phyloP scores from a whole-genome alignment of 2,888 invertebrate species.

The Tholera decimalis region DNA sequence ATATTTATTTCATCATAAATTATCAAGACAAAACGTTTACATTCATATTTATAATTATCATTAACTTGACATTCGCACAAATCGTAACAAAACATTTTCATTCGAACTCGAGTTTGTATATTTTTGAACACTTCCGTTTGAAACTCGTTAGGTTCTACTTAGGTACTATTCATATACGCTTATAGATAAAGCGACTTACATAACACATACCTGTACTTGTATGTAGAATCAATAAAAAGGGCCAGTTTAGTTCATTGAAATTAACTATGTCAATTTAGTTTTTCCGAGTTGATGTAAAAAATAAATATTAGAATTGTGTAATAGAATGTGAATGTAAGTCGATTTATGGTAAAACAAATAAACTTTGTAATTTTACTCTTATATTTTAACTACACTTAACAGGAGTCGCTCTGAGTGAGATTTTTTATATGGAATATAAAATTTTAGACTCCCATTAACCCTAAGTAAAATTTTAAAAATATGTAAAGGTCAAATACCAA shows the following conservation, averaged over 20 bases:
- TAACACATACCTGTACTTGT: constrained; percentile 5
- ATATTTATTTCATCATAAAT: constrained; percentile 63
- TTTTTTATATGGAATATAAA: constrained; percentile 44
- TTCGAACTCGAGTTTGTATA: constrained; percentile 61
- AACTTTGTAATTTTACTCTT: constrained; percentile 35
- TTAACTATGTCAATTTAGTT: neutral
- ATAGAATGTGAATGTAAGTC: constrained; percentile 34
- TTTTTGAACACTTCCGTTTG: constrained; percentile 72
- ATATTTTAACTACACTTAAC: constrained; percentile 48
- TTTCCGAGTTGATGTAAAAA: neutral
- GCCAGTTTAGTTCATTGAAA: neutral
- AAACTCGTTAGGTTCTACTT: constrained; percentile 60
- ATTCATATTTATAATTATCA: constrained; percentile 50
- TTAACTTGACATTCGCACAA: constrained; percentile 63
- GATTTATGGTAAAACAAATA: constrained; percentile 43
- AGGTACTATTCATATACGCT: constrained; percentile 43
- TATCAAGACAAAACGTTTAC: constrained; percentile 62
- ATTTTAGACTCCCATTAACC: constrained; percentile 50
- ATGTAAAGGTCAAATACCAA: constrained; percentile 69
- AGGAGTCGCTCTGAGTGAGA: constrained; percentile 54
- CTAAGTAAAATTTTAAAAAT: constrained; percentile 48
- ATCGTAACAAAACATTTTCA: constrained; percentile 61
- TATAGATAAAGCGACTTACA: constrained; percentile 44
- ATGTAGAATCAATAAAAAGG: neutral
- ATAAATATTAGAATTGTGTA: neutral